These are phyloP conservation scores for Notarius lentiginosus DNA, from an alignment of 2,113 vertebrate genomes.

Conservation along the genomic window DNA sequence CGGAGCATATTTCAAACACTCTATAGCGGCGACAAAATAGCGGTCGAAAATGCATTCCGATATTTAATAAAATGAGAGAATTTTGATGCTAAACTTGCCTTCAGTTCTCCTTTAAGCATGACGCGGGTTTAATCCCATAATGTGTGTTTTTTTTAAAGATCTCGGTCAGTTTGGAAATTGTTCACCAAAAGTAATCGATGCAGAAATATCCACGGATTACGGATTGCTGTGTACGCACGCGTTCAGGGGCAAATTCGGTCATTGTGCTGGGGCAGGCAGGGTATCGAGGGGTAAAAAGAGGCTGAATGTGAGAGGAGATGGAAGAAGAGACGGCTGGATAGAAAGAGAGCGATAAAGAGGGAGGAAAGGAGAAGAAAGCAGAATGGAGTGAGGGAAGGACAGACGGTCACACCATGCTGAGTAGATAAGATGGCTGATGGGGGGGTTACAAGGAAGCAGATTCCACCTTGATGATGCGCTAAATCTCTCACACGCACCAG, in stretches of 20 bases:
- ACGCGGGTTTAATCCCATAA: no score
- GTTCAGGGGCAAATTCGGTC: neutral
- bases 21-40: no score
- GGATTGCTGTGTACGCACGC: neutral
- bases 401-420: conserved; percentile 27
- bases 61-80: no score
- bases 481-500: neutral
- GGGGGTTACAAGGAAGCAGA: neutral
- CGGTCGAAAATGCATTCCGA: no score
- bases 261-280: conserved; percentile 30
- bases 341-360: neutral
- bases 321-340: conserved; percentile 1
- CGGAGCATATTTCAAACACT: no score
- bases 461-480: neutral
- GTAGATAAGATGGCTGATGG: conserved; percentile 49
- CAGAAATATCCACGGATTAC: neutral
- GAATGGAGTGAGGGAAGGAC: neutral
- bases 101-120: no score
- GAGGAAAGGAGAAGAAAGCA: neutral
- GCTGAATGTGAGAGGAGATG: neutral
- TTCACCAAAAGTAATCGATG: no score
- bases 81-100: no score
- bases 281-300: conserved; percentile 29
- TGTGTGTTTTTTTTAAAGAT: neutral
- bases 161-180: neutral